phyloP scores from a whole-genome alignment of 30 jellyfish, hydroid and myxozoan genomes.

The Turritopsis dohrnii region DNA sequence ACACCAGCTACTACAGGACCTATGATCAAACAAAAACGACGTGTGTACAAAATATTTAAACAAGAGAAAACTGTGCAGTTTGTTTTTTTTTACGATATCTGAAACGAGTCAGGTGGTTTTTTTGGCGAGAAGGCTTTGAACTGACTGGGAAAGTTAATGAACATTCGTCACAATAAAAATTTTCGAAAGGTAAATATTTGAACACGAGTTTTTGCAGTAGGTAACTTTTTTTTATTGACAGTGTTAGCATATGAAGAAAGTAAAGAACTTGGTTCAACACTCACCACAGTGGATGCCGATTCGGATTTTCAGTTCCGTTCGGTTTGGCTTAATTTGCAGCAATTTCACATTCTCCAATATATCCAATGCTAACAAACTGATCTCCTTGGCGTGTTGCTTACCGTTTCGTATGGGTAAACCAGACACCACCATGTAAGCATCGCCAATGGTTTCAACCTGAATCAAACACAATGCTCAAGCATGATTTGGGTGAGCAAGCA shows the following conservation, averaged over 20 bases:
- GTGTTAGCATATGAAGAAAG: background rate
- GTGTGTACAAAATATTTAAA: no score
- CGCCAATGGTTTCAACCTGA: conserved; percentile 94
- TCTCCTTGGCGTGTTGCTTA: conserved; percentile 78
- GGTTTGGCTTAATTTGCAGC: conserved; percentile 62
- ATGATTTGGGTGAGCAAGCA: no score
- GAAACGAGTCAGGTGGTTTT: no score
- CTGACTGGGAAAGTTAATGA: no score
- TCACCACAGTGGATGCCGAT: conserved; percentile 85
- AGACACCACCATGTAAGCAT: conserved; percentile 93
- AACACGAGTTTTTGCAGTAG: no score
- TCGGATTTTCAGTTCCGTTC: conserved; percentile 45
- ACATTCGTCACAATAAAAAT: no score
- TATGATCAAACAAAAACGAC: background rate
- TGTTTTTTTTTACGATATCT: no score
- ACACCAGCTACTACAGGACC: conserved; percentile 45
- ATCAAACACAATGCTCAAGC: background rate
- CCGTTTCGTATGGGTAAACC: conserved; percentile 88
- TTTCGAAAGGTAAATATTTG: no score
- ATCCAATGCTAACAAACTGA: conserved; percentile 79
- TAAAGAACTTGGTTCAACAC: background rate
- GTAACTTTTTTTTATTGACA: no score
- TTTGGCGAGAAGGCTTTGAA: no score
- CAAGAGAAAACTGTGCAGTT: no score
- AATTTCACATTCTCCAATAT: conserved; percentile 55